Percentiles rank a stretch among this genome's conserved stretches.
Evolutionary conservation across 2,113 vertebrate genomes (phyloP).

Genomic region (Mormyrus iriodes): DNA sequence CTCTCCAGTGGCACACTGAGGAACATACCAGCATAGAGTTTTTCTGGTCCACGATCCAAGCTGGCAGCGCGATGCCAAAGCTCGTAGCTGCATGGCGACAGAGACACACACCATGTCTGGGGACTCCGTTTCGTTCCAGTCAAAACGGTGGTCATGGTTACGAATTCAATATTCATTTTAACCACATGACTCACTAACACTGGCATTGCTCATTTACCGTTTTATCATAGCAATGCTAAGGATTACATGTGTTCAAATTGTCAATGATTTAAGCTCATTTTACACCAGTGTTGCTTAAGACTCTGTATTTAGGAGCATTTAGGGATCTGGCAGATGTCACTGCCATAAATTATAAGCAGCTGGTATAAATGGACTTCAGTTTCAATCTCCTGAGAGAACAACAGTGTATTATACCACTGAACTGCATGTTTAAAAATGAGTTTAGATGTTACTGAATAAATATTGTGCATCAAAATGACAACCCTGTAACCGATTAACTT

Average conservation of each 20-base stretch:
- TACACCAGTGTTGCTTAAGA: neutral
- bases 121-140: neutral
- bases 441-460: neutral
- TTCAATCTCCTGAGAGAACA: neutral
- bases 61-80: constrained; percentile 92
- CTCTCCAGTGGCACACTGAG: neutral
- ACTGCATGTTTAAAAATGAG: neutral
- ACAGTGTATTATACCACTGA: neutral
- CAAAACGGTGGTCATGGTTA: neutral
- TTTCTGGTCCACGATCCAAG: constrained; percentile 99
- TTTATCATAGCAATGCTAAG: neutral
- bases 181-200: neutral
- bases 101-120: neutral
- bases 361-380: neutral
- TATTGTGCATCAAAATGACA: neutral
- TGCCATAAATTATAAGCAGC: neutral
- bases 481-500: neutral
- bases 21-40: constrained; percentile 90
- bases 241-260: neutral
- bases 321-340: neutral
- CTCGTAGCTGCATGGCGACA: constrained; percentile 71
- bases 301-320: neutral
- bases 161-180: neutral
- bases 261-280: neutral
- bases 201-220: neutral